Conservation (phyloP, 2,888 invertebrate species). For the Sphaerophoria taeniata region DNA sequence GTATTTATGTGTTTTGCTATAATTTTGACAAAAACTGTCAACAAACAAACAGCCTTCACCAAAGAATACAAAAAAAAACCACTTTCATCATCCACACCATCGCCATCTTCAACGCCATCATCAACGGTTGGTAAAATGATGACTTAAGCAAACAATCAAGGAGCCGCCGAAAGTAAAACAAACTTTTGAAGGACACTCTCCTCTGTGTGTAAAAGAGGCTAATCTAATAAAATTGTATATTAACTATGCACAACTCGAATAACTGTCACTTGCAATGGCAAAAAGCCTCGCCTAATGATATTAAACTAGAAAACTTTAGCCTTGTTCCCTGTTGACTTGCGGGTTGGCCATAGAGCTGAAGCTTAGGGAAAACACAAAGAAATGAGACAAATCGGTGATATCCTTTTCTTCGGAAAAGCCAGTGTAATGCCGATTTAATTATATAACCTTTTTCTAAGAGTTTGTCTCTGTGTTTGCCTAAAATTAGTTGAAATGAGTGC, state of each 20-base stretch:
- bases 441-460: slow-evolving; percentile 13
- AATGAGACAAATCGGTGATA: slow-evolving; percentile 45
- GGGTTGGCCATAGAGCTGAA: background rate
- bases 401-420: slow-evolving; percentile 21
- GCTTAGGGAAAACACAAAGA: background rate
- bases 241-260: slow-evolving; percentile 57
- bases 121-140: slow-evolving; percentile 35
- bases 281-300: slow-evolving; percentile 38
- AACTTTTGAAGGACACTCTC: slow-evolving; percentile 55
- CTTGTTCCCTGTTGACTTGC: background rate
- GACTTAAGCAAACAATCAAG: slow-evolving; percentile 28
- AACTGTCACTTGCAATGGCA: slow-evolving; percentile 44
- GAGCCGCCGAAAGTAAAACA: slow-evolving; percentile 43
- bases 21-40: slow-evolving; percentile 16
- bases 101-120: background rate
- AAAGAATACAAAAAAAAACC: background rate
- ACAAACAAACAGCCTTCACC: background rate
- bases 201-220: slow-evolving; percentile 37
- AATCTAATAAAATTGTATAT: slow-evolving; percentile 49
- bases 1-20: background rate
- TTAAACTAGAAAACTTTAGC: slow-evolving; percentile 47
- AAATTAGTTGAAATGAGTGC: slow-evolving; percentile 33
- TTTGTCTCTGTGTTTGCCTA: background rate
- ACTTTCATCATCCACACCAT: background rate
- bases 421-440: slow-evolving; percentile 55